These are phyloP conservation scores for Actinia equina DNA, from an alignment of 64 coral and sea anemone species.

Conservation along the genomic window DNA sequence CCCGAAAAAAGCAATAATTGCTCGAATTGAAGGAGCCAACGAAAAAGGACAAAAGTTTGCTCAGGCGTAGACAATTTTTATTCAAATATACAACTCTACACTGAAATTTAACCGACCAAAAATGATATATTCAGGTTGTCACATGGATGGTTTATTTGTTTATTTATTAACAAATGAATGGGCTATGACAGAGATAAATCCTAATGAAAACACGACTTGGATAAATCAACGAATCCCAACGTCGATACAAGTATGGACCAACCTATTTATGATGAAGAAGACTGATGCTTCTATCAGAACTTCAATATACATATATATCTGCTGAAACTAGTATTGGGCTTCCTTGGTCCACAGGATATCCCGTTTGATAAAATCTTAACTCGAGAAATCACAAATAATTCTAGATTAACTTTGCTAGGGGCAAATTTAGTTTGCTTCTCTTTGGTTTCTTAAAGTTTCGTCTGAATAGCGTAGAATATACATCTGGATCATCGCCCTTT, in stretches of 20 bases:
- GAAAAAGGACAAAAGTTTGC: neutral
- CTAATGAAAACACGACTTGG: neutral
- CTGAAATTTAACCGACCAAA: no score
- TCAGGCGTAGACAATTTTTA: neutral
- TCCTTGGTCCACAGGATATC: neutral
- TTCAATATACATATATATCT: neutral
- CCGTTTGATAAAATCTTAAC: neutral
- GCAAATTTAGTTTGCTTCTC: neutral
- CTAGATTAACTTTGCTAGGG: neutral
- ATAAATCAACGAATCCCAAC: neutral
- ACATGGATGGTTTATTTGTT: neutral
- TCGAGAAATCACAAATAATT: neutral
- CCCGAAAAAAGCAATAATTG: no score
- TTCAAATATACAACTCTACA: neutral
- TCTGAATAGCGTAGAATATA: constrained; percentile 82
- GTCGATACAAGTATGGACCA: neutral
- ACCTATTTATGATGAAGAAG: neutral
- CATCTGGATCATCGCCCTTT: constrained; percentile 63
- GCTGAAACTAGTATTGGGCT: neutral
- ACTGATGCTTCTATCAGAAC: neutral
- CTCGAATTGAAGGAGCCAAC: neutral
- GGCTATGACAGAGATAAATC: neutral
- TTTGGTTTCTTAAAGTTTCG: constrained; percentile 51
- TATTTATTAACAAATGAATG: neutral
- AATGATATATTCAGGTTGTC: no score